Evolutionary conservation across 2,797 vertebrate species (phyloP), one percentile per base, ranked within the genome.

Genomic region (Pseudomugil gertrudae): DNA sequence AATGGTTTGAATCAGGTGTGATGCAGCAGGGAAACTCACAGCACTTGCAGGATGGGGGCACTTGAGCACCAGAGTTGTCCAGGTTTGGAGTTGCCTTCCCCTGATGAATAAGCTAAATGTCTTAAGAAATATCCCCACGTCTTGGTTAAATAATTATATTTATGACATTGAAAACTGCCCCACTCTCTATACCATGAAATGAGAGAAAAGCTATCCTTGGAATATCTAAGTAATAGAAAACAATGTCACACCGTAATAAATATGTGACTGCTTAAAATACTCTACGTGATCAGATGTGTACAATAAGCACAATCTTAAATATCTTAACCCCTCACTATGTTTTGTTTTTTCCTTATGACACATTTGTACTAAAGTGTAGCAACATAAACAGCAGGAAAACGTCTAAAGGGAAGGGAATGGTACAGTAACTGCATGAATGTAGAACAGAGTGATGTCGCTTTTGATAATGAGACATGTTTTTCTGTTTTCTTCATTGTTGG

Each of bases 351-450:
- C 70, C 47, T 63, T 70, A 79, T 70, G 72, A 61, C 23, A 75
- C 69, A 9, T 57, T n/a, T 69, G 63, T 76, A 67, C 57, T 70
- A 33, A 74, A 74, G 70, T 50, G 63, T 63, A 54, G 52, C n/a
- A n/a, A n/a, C n/a, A n/a, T n/a, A 75, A 65, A 61, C 73, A 64
- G 73, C 63, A 69, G 66, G 47, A 60, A 29, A 61, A 40, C 32
- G 23, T 76, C n/a, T 38, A 43, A 57, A 70, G 52, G 59, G 69
- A 57, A 70, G 48, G 57, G 69, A 66, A 72, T 33, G 69, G 60
- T 65, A 61, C 52, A 76, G 47, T 43, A 83, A 79, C 51, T 76
- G 77, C 81, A 85, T 86, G 79, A 86, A 85, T 87, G 79, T 86
- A 81, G 61, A 82, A 74, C 47, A 67, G 35, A 67, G 51, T 32